A percentile compares a stretch with the other conserved stretches of the same genome.
Evolutionary conservation across 2,797 vertebrate genomes (phyloP).

Genomic region (Silurus aristotelis): DNA sequence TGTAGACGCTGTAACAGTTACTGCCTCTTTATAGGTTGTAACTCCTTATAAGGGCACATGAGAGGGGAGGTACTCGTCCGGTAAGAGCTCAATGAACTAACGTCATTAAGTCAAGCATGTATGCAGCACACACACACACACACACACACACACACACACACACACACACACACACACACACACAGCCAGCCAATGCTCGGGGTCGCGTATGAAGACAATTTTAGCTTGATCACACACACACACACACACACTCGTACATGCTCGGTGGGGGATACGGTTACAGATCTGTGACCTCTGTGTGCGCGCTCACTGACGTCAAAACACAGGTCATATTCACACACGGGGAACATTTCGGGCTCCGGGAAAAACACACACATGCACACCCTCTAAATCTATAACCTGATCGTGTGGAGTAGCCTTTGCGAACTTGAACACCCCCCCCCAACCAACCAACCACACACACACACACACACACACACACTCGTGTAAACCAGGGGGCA

Average conservation of each 20-base stretch:
- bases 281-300: constrained; percentile 55
- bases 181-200: constrained; percentile 21
- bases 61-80: constrained; percentile 50
- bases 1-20: constrained; percentile 29
- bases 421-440: neutral
- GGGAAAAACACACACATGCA: constrained; percentile 20
- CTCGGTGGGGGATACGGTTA: constrained; percentile 53
- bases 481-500: neutral
- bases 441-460: neutral
- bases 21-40: constrained; percentile 36
- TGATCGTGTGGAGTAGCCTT: neutral
- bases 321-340: constrained; percentile 57
- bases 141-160: constrained; percentile 24
- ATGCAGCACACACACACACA: constrained; percentile 8
- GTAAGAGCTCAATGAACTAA: constrained; percentile 52
- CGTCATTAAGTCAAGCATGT: constrained; percentile 43
- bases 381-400: neutral
- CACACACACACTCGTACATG: constrained; percentile 39
- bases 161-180: neutral
- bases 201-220: constrained; percentile 48
- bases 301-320: constrained; percentile 57
- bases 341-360: constrained; percentile 40
- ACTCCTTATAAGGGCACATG: constrained; percentile 54
- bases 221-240: constrained; percentile 50
- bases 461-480: too few relatives aligned